phyloP scores from a whole-genome alignment of 2,113 vertebrate genomes.

The Sebastes fasciatus region DNA sequence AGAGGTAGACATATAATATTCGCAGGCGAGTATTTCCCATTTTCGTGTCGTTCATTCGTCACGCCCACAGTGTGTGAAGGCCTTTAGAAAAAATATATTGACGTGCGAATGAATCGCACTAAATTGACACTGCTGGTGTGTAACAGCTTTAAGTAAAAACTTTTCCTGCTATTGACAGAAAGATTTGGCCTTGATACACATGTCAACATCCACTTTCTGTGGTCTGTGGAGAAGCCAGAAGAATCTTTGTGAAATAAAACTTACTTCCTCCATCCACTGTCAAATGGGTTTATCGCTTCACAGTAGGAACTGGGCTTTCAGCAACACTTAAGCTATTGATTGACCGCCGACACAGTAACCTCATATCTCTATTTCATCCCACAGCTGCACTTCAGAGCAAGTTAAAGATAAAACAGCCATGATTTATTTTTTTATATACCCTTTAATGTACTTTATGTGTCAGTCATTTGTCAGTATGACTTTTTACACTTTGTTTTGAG shows the following conservation, averaged over 20 bases:
- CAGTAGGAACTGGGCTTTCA: conserved; percentile 35
- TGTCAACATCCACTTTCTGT: neutral
- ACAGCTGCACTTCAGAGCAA: conserved; percentile 13
- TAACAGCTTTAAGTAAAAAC: conserved; percentile 13
- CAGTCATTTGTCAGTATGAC: neutral
- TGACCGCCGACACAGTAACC: conserved; percentile 22
- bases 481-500: neutral
- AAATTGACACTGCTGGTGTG: too few relatives aligned
- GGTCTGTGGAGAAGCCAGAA: conserved; percentile 23
- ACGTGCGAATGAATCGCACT: too few relatives aligned
- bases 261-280: conserved; percentile 47
- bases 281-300: conserved; percentile 58
- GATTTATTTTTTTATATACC: neutral
- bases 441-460: neutral
- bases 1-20: too few relatives aligned
- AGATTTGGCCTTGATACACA: conserved; percentile 17
- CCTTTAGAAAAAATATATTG: too few relatives aligned
- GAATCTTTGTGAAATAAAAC: conserved; percentile 58
- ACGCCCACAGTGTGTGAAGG: too few relatives aligned
- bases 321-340: conserved; percentile 41
- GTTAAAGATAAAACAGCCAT: neutral
- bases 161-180: conserved; percentile 22
- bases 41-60: too few relatives aligned
- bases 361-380: conserved; percentile 23
- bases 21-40: too few relatives aligned